Conservation (phyloP, 2,797 vertebrate species). For the Anableps anableps region DNA sequence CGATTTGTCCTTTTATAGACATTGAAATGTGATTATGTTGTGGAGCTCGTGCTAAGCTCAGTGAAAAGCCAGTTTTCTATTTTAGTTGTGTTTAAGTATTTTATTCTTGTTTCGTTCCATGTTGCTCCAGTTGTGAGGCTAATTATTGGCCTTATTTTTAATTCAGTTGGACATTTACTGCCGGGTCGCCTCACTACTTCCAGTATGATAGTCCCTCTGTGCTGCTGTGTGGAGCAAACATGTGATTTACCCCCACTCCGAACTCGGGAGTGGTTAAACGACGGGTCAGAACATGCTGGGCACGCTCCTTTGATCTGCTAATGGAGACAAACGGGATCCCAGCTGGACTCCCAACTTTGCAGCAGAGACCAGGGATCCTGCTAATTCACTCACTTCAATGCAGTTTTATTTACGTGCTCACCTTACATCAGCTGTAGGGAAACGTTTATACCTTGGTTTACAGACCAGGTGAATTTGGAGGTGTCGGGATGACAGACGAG, state of each 20-base stretch:
- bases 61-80: not conserved
- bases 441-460: constrained; percentile 81
- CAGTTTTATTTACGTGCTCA: not conserved
- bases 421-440: not conserved
- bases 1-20: not conserved
- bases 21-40: not conserved
- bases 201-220: constrained; percentile 8
- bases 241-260: constrained; percentile 31
- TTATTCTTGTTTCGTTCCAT: not conserved
- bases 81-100: not conserved
- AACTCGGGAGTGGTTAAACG: constrained; percentile 15
- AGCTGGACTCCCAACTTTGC: constrained; percentile 25
- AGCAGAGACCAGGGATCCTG: not conserved
- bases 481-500: constrained; percentile 81
- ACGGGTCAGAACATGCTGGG: constrained; percentile 60
- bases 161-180: not conserved
- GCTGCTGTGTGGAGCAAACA: constrained; percentile 24
- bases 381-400: not conserved
- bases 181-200: not conserved
- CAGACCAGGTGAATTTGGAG: constrained; percentile 85
- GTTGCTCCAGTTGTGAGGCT: not conserved
- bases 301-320: constrained; percentile 61
- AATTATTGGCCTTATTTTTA: not conserved
- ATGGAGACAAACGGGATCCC: constrained; percentile 50
- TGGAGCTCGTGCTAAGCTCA: not conserved